phyloP scores from a whole-genome alignment of 2,888 invertebrate genomes.

The Drosophila cognata region DNA sequence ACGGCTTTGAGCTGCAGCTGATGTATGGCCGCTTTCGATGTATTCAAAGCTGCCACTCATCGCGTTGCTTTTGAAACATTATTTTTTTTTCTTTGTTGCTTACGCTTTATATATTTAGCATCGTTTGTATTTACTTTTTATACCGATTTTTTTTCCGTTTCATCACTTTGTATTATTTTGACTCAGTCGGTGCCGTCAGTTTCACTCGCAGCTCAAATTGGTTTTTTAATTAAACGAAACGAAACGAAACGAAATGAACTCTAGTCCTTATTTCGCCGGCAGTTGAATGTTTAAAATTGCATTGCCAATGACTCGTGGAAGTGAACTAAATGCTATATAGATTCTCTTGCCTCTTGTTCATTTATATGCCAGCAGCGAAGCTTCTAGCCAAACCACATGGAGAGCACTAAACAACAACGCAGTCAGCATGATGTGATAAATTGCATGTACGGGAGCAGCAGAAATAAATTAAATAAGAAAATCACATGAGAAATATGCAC shows the following conservation, averaged over 20 bases:
- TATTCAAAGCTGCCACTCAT: constrained; percentile 2
- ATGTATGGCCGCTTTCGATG: constrained; percentile 17
- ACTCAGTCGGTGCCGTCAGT: constrained; percentile 44
- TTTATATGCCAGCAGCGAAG: constrained; percentile 48
- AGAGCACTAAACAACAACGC: constrained; percentile 19
- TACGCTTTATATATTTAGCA: constrained; percentile 29
- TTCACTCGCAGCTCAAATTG: constrained; percentile 62
- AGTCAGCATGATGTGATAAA: constrained; percentile 38
- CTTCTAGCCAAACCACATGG: constrained; percentile 38
- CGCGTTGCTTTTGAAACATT: constrained; percentile 5
- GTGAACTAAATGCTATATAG: constrained; percentile 24
- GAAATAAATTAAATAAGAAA: constrained; percentile 12
- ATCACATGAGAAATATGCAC: neutral
- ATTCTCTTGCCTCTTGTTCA: constrained; percentile 32
- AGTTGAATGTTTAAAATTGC: constrained; percentile 53
- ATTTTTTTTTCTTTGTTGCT: constrained; percentile 5
- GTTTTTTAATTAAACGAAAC: constrained; percentile 73
- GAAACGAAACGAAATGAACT: constrained; percentile 55
- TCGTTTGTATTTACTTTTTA: constrained; percentile 20
- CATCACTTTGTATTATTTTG: constrained; percentile 40
- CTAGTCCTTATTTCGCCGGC: constrained; percentile 18
- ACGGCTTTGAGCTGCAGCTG: constrained; percentile 40
- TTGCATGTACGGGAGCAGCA: constrained; percentile 19
- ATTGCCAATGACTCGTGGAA: constrained; percentile 51
- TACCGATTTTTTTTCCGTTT: constrained; percentile 23